These are phyloP conservation scores for Hemicrepidius hirtus DNA, from an alignment of 2,888 invertebrate genomes.

Conservation along the genomic window DNA sequence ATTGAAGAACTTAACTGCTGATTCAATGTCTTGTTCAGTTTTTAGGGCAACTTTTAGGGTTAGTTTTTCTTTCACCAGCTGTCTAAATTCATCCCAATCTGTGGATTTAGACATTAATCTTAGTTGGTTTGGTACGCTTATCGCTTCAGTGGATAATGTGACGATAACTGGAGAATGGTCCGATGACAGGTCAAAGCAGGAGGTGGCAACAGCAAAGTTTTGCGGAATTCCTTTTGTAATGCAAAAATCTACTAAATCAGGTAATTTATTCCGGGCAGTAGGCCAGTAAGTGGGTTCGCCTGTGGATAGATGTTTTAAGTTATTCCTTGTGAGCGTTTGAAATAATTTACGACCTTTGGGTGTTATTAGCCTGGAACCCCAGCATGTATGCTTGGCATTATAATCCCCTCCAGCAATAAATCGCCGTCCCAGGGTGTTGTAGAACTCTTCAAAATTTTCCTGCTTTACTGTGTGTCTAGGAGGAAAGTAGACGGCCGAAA, in stretches of 20 bases:
- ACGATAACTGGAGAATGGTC: slow-evolving; percentile 41
- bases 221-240: slow-evolving; percentile 45
- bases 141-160: slow-evolving; percentile 7
- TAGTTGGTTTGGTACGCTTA: slow-evolving; percentile 45
- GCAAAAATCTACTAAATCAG: slow-evolving; percentile 55
- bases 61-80: slow-evolving; percentile 34
- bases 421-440: slow-evolving; percentile 27
- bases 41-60: slow-evolving; percentile 47
- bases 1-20: slow-evolving; percentile 43
- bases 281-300: slow-evolving; percentile 57
- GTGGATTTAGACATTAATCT: slow-evolving; percentile 30
- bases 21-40: slow-evolving; percentile 50
- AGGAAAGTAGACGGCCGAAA: slow-evolving; percentile 37
- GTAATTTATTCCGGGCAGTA: slow-evolving; percentile 49
- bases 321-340: slow-evolving; percentile 26
- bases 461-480: slow-evolving; percentile 24
- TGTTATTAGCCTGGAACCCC: slow-evolving; percentile 39
- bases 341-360: slow-evolving; percentile 36
- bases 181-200: slow-evolving; percentile 51
- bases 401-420: slow-evolving; percentile 40
- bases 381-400: slow-evolving; percentile 40
- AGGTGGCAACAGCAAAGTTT: slow-evolving; percentile 30
- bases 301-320: slow-evolving; percentile 41
- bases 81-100: slow-evolving; percentile 45
- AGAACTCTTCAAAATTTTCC: slow-evolving; percentile 35